Evolutionary conservation across 2,888 invertebrate genomes (phyloP).

Genomic region (Cremastinae sp.): DNA sequence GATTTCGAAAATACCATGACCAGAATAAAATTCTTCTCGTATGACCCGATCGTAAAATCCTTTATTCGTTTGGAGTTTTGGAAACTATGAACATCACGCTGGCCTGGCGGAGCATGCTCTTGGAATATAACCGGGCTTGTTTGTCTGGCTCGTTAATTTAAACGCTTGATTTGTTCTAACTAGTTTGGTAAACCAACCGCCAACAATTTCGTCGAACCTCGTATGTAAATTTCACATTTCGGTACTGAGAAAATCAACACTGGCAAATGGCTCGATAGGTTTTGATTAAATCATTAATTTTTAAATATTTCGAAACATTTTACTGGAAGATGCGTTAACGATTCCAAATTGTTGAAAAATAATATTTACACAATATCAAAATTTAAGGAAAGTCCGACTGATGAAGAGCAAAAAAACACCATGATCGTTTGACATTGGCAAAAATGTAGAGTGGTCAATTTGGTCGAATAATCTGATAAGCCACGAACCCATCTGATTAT

Average conservation of each 20-base stretch:
- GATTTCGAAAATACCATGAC: slow-evolving; percentile 29
- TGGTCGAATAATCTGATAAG: no score
- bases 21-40: slow-evolving; percentile 51
- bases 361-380: no score
- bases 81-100: slow-evolving; percentile 41
- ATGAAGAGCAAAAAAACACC: background rate
- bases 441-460: no score
- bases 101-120: slow-evolving; percentile 33
- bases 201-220: background rate
- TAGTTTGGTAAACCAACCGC: slow-evolving; percentile 55
- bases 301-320: background rate
- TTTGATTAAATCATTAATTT: background rate
- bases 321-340: no score
- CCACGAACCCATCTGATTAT: no score
- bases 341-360: background rate
- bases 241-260: background rate
- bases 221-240: background rate
- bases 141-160: slow-evolving; percentile 49
- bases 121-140: background rate
- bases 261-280: background rate
- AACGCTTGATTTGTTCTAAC: slow-evolving; percentile 57
- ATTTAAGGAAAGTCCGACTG: no score
- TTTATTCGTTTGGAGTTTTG: slow-evolving; percentile 47
- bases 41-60: no score
- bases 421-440: no score